Evolutionary conservation across 2,113 vertebrate genomes (phyloP).

Genomic region (Campylomormyrus tamandua): DNA sequence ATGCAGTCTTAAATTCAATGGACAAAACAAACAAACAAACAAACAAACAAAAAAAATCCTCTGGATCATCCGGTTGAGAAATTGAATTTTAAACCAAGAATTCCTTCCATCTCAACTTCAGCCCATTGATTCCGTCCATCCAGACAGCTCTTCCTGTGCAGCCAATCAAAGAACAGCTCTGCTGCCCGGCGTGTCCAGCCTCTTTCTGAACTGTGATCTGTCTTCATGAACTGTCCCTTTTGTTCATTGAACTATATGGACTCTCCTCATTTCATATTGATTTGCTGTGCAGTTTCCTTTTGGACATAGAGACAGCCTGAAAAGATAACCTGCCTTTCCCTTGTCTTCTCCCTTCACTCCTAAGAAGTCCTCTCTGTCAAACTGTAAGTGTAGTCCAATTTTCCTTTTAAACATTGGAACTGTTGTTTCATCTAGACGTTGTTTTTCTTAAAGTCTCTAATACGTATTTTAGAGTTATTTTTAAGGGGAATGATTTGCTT

Average conservation of each 20-base stretch:
- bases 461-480: conserved; percentile 82
- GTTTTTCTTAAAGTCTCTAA: conserved; percentile 72
- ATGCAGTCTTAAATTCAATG: conserved; percentile 87
- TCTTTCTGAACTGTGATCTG: conserved; percentile 87
- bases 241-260: conserved; percentile 86
- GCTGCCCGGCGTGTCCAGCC: conserved; percentile 81
- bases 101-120: conserved; percentile 88
- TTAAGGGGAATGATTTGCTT: conserved; percentile 86
- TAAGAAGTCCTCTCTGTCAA: conserved; percentile 80
- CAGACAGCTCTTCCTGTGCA: conserved; percentile 84
- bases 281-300: conserved; percentile 84
- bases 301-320: conserved; percentile 80
- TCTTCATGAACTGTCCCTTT: conserved; percentile 82
- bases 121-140: conserved; percentile 85
- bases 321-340: conserved; percentile 69
- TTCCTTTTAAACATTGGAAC: conserved; percentile 77
- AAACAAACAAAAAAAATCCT: conserved; percentile 62
- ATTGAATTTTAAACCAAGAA: conserved; percentile 83
- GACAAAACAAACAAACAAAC: conserved; percentile 48
- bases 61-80: conserved; percentile 87
- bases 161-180: conserved; percentile 86
- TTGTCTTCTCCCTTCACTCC: conserved; percentile 65
- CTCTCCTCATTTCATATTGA: conserved; percentile 86
- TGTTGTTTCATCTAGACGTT: conserved; percentile 77
- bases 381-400: conserved; percentile 80